Percentiles rank a stretch among this genome's conserved stretches.
phyloP scores from a whole-genome alignment of 2,888 invertebrate species.

The Atethmia centrago region DNA sequence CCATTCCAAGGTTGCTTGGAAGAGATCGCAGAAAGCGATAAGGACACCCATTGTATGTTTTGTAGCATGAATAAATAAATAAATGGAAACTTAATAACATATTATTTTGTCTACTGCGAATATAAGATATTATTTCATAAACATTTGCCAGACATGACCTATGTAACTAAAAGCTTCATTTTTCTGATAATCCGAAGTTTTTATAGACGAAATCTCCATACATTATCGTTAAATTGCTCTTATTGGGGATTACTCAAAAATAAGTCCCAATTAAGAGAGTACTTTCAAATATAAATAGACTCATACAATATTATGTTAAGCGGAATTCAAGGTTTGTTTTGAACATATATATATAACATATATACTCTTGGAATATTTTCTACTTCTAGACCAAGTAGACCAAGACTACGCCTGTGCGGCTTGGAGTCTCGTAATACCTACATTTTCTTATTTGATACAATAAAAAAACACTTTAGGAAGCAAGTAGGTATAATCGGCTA shows the following conservation, averaged over 20 bases:
- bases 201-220: slow-evolving; percentile 7
- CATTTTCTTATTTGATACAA: not conserved
- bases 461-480: not conserved
- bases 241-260: slow-evolving; percentile 18
- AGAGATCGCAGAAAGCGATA: no score
- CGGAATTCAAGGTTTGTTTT: slow-evolving; percentile 16
- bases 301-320: not conserved
- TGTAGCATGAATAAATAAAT: no score
- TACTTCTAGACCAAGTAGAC: not conserved
- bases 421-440: no score
- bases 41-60: no score
- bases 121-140: slow-evolving; percentile 27
- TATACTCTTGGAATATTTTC: not conserved
- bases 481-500: not conserved
- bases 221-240: slow-evolving; percentile 27
- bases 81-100: not conserved
- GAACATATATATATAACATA: not conserved
- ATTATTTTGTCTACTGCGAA: not conserved
- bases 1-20: no score
- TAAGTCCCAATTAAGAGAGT: slow-evolving; percentile 16
- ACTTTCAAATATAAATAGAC: slow-evolving; percentile 9
- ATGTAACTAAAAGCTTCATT: slow-evolving; percentile 26
- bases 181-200: slow-evolving; percentile 19
- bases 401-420: not conserved
- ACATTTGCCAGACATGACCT: slow-evolving; percentile 23